Conservation (phyloP, 1,140 invertebrate species). For the Riptortus pedestris region DNA sequence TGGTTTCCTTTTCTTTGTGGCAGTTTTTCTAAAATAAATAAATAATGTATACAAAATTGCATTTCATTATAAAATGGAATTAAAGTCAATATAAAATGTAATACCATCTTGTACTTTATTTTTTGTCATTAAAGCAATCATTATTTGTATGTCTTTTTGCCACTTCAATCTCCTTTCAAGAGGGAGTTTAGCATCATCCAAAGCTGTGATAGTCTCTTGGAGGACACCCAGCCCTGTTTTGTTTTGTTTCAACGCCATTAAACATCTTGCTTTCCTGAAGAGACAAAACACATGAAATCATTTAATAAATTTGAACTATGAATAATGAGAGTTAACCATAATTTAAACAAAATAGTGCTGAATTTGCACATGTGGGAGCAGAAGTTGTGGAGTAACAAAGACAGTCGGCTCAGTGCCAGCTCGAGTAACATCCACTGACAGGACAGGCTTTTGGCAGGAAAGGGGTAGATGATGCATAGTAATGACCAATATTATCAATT, state of each 20-base stretch:
- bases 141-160: constrained; percentile 55
- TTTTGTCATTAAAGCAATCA: constrained; percentile 54
- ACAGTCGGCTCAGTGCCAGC: no score
- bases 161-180: constrained; percentile 53
- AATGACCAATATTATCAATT: no score
- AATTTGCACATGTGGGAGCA: neutral
- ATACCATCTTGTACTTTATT: constrained; percentile 34
- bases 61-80: neutral
- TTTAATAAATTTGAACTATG: no score
- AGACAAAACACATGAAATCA: neutral
- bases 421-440: no score
- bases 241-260: constrained; percentile 58
- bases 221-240: constrained; percentile 55
- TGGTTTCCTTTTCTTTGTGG: neutral
- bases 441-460: no score
- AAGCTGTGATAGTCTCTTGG: constrained; percentile 47
- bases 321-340: neutral
- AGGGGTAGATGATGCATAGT: no score
- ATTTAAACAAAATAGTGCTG: neutral
- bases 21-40: no score
- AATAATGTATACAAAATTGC: neutral
- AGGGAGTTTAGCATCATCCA: constrained; percentile 54
- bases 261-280: constrained; percentile 51
- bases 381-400: neutral
- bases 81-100: neutral